Evolutionary conservation across 2,888 invertebrate genomes (phyloP).

Genomic region (Xylophagus ater): DNA sequence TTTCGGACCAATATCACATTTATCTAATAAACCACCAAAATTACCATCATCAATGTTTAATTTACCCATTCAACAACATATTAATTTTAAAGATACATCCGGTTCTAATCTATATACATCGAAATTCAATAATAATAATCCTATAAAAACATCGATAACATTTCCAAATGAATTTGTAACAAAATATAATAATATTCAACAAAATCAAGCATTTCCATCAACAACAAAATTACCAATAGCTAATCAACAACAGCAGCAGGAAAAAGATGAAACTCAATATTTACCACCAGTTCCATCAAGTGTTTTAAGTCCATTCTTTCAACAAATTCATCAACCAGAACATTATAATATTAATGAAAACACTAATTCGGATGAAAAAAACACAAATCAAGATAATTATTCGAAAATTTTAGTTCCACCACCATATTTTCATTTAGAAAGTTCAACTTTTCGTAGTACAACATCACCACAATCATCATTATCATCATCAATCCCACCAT

Average conservation of each 20-base stretch:
- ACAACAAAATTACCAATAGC: neutral
- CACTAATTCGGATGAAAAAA: neutral
- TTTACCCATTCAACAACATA: neutral
- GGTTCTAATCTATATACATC: no score
- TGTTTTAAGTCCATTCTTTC: slow-evolving; percentile 16
- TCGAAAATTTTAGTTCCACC: slow-evolving; percentile 14
- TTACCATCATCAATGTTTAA: neutral
- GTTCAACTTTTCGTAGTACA: slow-evolving; percentile 6
- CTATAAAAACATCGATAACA: no score
- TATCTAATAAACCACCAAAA: slow-evolving; percentile 5
- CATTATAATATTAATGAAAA: neutral
- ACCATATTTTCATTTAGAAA: slow-evolving; percentile 11
- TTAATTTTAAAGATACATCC: neutral
- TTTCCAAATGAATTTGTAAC: slow-evolving; percentile 5
- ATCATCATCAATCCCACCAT: slow-evolving; percentile 1
- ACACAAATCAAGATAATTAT: slow-evolving; percentile 11
- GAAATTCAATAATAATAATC: no score
- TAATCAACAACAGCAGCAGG: neutral
- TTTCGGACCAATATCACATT: slow-evolving; percentile 11
- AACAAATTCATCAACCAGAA: slow-evolving; percentile 8
- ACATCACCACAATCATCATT: no score
- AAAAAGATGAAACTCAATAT: neutral
- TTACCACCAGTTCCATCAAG: slow-evolving; percentile 17
- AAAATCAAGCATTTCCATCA: neutral
- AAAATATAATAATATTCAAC: slow-evolving; percentile 1